These are phyloP conservation scores for Pristionchus entomophagus DNA, from an alignment of 2,888 invertebrate genomes.

Conservation along the genomic window DNA sequence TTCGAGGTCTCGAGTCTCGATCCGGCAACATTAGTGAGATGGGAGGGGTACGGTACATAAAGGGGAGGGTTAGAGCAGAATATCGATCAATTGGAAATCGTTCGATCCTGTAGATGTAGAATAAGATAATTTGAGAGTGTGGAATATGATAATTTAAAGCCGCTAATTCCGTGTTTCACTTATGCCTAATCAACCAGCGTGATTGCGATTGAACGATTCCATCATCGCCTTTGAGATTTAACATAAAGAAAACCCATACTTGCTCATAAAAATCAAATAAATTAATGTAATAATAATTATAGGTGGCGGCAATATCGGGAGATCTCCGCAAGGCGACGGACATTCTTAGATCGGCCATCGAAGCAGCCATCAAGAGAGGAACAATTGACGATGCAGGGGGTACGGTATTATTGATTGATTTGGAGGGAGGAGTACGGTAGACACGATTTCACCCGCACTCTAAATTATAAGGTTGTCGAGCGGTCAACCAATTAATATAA, in stretches of 20 bases:
- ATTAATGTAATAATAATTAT: not conserved
- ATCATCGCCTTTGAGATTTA: not conserved
- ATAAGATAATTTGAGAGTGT: too few relatives aligned
- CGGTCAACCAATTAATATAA: too few relatives aligned
- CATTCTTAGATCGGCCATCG: slow-evolving; percentile 90
- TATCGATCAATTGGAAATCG: not conserved
- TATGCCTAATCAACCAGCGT: too few relatives aligned
- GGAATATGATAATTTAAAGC: not conserved
- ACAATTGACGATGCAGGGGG: slow-evolving; percentile 55
- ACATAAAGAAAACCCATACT: not conserved
- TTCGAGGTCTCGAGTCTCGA: too few relatives aligned
- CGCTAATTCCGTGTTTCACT: not conserved
- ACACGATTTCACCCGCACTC: too few relatives aligned
- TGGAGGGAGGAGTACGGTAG: not conserved
- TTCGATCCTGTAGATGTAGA: not conserved
- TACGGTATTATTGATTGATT: slow-evolving; percentile 13
- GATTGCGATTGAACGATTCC: not conserved
- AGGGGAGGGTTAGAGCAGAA: not conserved
- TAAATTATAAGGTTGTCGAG: not conserved
- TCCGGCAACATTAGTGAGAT: too few relatives aligned
- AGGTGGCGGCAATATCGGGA: slow-evolving; percentile 92
- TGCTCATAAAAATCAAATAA: not conserved
- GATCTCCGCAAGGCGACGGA: slow-evolving; percentile 96
- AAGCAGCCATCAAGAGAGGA: slow-evolving; percentile 83
- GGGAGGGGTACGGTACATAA: too few relatives aligned